Evolutionary conservation across 2,888 invertebrate genomes (phyloP), one percentile per base, ranked within the genome.

Genomic region (Dynastes tityus): DNA sequence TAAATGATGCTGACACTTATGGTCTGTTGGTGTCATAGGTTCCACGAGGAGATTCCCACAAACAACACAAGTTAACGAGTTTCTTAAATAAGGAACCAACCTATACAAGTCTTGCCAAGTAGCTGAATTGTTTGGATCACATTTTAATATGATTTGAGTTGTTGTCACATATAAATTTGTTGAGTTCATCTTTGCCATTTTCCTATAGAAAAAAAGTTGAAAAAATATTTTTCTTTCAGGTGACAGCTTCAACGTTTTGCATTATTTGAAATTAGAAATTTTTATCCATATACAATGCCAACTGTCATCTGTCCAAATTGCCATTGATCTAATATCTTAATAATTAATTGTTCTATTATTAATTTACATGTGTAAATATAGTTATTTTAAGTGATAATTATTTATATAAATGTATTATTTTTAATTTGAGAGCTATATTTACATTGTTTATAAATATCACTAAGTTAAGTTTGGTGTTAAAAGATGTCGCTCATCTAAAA

Each of bases 31-130:
- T 51, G 95, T 94, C 86, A 93, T 94, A 5, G 97, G 97, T 86
- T 95, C 94, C 83, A 93, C 93, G 78, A 97, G 89, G 82, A 97
- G 91, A 87, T 95, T 94, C 80, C 95, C 94, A 89, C 98, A 98
- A 77, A 97, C 97, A 78, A 95, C 95, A 89, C 98, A 98, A 83
- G 96, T 95, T 84, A 98, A 91, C 81, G 96, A 94, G 88, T 96
- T 96, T 79, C 97, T 92, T 86, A 97, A 91, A 89, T 95, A 95
- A 4, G 96, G 95, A 83, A 97, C 92, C 85, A 95, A 92, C 84
- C 95, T 92, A 89, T 95, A 95, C 84, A 97, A 91, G 89, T 97
- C 96, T 76, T 92, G 92, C 94, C 95, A 95, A 78, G 94, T 92
- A 86, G 92, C 93, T 83, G 93, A 92, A 87, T 94, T 93, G 79